Base-by-base conservation (phyloP, 2,113 vertebrate genomes). In the Heteronetta atricapilla region DNA sequence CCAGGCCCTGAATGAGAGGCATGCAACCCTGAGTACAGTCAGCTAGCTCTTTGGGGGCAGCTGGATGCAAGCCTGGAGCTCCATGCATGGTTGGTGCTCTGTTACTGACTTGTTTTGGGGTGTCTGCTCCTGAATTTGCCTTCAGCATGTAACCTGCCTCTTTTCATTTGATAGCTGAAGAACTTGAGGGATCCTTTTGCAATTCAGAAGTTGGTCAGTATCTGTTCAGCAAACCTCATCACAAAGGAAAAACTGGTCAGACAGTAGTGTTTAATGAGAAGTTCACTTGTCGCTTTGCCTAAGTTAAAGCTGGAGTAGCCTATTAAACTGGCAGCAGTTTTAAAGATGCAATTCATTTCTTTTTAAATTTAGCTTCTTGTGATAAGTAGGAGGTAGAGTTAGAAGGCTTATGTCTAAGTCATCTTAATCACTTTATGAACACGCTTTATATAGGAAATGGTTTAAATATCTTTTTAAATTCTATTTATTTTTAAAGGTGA, bases 11-110 rank as follows among this genome's bases (percentile, higher is more conserved):
- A 5, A 11, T 3, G 5, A 3, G 52, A 40, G 12, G 10, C 25
- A 4, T 33, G 38, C 36, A 64, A 38, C 66, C 55, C 15, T 1
- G 2, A 1, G 8, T 58, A 46, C 56, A 50, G 46, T 10, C 18
- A 64, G 78, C 25, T 34, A 78, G 62, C 76, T 36, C 18, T 64
- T 72, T 25, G 11, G 36, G 53, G 46, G 34, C 17, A 7, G 34
- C n/a, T 11, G 53, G 72, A 53, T 40, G 80, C 8, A 33, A 13
- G 52, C 38, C 62, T 8, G 56, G 36, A 59, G 8, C 8, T 25
- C 34, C 1, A 2, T 5, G 3, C 11, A 0, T 36, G 60, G 11
- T 52, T 94, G 33, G 13, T 0, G 4, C 62, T 78, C 31, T 87
- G 21, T 38, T 63, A 75, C 8, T 0, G 6, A 7, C 8, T 72